Conservation (phyloP, 1,140 invertebrate species). For the Papilio polytes region DNA sequence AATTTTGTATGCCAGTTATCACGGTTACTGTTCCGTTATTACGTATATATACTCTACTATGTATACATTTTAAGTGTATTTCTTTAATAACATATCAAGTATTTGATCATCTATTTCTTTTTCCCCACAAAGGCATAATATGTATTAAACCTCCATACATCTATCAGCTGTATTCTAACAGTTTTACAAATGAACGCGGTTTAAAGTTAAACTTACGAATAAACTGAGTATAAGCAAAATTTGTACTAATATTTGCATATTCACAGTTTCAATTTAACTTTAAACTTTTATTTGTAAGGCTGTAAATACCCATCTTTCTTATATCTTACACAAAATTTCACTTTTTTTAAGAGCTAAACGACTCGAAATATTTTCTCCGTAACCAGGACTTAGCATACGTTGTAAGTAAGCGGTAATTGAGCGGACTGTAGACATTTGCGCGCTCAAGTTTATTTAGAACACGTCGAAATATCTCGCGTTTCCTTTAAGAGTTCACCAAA, state of each 20-base stretch:
- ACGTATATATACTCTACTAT: not conserved
- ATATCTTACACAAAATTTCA: not conserved
- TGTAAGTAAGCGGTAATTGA: slow-evolving; percentile 26
- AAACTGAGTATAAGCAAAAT: too few relatives aligned
- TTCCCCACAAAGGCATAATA: too few relatives aligned
- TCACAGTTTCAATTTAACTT: too few relatives aligned
- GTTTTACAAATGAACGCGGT: too few relatives aligned
- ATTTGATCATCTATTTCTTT: too few relatives aligned
- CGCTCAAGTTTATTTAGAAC: slow-evolving; percentile 55
- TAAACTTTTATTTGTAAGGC: too few relatives aligned
- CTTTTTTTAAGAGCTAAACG: not conserved
- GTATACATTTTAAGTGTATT: not conserved
- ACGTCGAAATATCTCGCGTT: slow-evolving; percentile 53
- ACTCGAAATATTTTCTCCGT: not conserved
- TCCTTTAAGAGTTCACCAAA: slow-evolving; percentile 56
- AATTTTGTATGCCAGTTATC: slow-evolving; percentile 24
- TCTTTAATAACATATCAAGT: too few relatives aligned
- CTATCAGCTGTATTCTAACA: too few relatives aligned
- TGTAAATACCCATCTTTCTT: not conserved
- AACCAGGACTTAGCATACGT: slow-evolving; percentile 22
- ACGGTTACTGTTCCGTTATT: not conserved
- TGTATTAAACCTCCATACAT: too few relatives aligned
- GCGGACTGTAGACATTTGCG: slow-evolving; percentile 33
- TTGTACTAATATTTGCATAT: too few relatives aligned
- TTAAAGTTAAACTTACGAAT: too few relatives aligned